Percentiles rank a stretch among this genome's conserved stretches.
phyloP scores from a whole-genome alignment of 2,113 vertebrate species.

The Grallaria varia region DNA sequence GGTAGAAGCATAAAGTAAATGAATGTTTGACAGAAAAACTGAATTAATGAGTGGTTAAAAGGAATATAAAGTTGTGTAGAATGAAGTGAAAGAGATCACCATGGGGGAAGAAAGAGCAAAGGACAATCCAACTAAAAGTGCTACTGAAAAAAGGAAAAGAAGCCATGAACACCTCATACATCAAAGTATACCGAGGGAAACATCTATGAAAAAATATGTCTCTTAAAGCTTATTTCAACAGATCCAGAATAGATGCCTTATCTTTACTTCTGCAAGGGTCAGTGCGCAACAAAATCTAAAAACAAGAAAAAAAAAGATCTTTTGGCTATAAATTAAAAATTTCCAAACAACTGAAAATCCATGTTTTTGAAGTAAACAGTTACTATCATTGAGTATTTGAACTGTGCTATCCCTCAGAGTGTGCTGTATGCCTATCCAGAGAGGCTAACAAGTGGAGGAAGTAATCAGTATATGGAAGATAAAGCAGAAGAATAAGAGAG shows the following conservation, averaged over 20 bases:
- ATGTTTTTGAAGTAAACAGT: neutral
- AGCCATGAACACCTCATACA: neutral
- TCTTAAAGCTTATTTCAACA: neutral
- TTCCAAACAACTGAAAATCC: too few relatives aligned
- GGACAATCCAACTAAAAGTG: neutral
- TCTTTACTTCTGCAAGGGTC: neutral
- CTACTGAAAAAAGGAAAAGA: neutral
- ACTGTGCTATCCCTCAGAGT: neutral
- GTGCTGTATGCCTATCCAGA: neutral
- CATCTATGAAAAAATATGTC: neutral
- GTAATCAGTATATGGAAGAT: neutral
- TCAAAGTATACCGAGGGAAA: neutral
- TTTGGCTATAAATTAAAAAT: neutral
- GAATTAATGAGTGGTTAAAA: neutral
- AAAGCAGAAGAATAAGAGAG: neutral
- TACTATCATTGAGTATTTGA: neutral
- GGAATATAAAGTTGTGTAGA: neutral
- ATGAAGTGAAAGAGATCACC: neutral
- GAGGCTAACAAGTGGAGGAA: neutral
- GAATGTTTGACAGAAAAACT: neutral
- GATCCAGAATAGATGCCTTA: neutral
- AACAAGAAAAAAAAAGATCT: rapidly evolving
- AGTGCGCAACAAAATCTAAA: neutral
- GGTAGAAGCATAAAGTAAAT: neutral
- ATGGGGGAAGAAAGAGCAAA: neutral